Evolutionary conservation across 2,113 vertebrate genomes (phyloP).

Genomic region (Aviceda subcristata): DNA sequence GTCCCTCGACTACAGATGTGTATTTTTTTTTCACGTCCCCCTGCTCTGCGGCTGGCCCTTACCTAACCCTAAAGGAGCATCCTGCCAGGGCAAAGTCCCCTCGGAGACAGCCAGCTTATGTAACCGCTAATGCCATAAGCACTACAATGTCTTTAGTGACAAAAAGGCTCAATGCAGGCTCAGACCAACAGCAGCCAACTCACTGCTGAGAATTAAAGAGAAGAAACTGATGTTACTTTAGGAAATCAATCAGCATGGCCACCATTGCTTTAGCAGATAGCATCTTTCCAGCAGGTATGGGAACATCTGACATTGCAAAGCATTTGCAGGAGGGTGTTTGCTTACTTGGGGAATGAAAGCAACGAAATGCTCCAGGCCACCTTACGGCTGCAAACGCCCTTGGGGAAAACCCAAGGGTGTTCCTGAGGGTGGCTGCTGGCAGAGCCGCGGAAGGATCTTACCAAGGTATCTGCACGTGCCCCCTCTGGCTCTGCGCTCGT

Average conservation of each 20-base stretch:
- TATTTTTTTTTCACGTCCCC: background rate
- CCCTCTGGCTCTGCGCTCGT: fast-evolving
- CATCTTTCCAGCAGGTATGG: background rate
- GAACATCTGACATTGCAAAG: background rate
- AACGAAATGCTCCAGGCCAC: background rate
- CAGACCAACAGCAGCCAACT: background rate
- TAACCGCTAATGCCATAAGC: constrained; percentile 49
- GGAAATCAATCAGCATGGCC: background rate
- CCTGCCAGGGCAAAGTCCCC: background rate
- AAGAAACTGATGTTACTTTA: background rate
- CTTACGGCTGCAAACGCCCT: background rate
- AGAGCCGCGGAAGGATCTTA: background rate
- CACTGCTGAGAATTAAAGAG: background rate
- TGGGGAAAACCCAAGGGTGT: background rate
- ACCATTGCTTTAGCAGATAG: background rate
- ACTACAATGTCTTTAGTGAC: constrained; percentile 33
- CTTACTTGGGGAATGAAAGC: background rate
- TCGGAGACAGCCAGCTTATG: constrained; percentile 29
- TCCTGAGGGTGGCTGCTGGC: background rate
- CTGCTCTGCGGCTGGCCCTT: background rate
- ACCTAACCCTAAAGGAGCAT: constrained; percentile 47
- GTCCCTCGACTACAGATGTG: background rate
- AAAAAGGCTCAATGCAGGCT: constrained; percentile 31
- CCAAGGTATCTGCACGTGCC: background rate
- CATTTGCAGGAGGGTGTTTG: background rate